Base-by-base conservation (phyloP, 2,888 invertebrate species). In the Apodemia mormo region DNA sequence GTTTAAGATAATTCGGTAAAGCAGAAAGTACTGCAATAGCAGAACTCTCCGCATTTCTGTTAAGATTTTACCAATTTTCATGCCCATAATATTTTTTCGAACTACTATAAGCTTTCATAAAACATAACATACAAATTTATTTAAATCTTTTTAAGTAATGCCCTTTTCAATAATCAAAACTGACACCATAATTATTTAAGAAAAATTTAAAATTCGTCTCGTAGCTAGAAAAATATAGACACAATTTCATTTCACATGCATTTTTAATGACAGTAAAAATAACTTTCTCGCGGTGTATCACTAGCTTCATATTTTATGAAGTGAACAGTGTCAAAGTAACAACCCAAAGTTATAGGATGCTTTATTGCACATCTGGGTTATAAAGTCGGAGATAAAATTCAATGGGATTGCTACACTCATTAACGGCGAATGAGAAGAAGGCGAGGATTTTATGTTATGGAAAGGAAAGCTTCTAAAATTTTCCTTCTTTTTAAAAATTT, bases 321-420 rank as follows among this genome's bases (percentile, higher is more conserved):
- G 61, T 71, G 72, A 69, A 72, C 75, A 78, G 80, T 78, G 82
- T 82, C 86, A 85, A 82, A 81, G 83, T 84, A 82, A 82, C 82
- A 82, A 81, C 81, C 80, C 75, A 76, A 78, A 79, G 79, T 82
- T 78, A 77, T 68, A 71, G 73, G 68, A 69, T 72, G 73, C 71
- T 75, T 73, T 75, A 75, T 73, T 72, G 66, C 68, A 58, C 70
- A 66, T 56, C 58, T 68, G 56, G 68, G 64, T 65, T 72, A 71
- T 73, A 73, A 72, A 73, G 49, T 49, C 56, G 71, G 33, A 65
- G 68, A 71, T 72, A 69, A 67, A 69, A 68, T 73, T 67, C 49
- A 68, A 66, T 37, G 56, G 58, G 61, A 37, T 61, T 30, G 56
- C 58, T 49, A 49, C 58, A 61, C 58, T 61, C 61, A 61, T 61